A percentile compares a stretch with the other conserved stretches of the same genome.
Conservation (phyloP, 2,797 vertebrate species). For the Diglossa cyanea region DNA sequence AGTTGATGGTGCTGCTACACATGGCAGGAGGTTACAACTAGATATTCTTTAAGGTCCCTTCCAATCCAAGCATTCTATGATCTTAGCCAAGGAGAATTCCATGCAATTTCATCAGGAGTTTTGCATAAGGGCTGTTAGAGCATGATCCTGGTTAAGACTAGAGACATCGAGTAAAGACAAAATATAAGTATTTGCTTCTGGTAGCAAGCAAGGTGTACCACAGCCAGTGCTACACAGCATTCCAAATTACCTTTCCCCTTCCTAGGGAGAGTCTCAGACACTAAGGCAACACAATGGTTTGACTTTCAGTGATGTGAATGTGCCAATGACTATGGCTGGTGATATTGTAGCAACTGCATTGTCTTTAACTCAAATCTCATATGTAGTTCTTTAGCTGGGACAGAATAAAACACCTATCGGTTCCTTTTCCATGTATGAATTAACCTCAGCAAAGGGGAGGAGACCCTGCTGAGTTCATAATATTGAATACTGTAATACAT, state of each 20-base stretch:
- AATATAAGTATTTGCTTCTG: neutral
- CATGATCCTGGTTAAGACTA: neutral
- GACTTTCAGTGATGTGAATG: neutral
- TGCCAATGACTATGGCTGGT: neutral
- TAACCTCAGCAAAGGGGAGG: neutral
- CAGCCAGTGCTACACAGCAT: neutral
- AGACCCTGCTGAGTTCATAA: neutral
- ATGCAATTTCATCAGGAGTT: neutral
- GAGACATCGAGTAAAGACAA: accelerated
- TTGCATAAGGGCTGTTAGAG: neutral
- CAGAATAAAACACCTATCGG: neutral
- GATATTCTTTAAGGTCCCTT: neutral
- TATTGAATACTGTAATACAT: neutral
- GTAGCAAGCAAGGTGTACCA: neutral
- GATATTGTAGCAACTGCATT: neutral
- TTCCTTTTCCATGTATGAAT: neutral
- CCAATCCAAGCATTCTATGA: neutral
- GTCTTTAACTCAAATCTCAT: neutral
- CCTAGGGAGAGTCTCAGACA: neutral
- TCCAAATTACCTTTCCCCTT: neutral
- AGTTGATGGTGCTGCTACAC: neutral
- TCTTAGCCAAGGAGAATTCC: neutral
- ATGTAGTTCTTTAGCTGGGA: neutral
- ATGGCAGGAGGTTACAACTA: neutral
- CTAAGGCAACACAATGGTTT: neutral